Conservation (phyloP, 2,888 invertebrate species). For the Dermolepida albohirtum region DNA sequence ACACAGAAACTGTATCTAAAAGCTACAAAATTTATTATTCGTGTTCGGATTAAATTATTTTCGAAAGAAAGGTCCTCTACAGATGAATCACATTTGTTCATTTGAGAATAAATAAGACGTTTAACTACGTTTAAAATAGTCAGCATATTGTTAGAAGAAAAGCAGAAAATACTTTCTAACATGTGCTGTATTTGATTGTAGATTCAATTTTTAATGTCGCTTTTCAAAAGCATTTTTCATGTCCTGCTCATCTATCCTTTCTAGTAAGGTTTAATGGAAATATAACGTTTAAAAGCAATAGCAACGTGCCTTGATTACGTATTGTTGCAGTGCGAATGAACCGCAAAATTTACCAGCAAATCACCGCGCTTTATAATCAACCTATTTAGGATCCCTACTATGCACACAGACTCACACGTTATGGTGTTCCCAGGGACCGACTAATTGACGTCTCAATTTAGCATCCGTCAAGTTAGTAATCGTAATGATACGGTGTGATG, state of each 20-base stretch:
- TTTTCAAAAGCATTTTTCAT: conserved; percentile 5
- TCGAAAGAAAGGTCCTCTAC: too few species aligned
- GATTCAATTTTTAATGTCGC: neutral
- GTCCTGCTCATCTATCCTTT: neutral
- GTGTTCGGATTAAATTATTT: too few species aligned
- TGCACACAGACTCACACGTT: conserved; percentile 25
- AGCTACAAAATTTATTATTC: too few species aligned
- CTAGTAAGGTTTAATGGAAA: conserved; percentile 49
- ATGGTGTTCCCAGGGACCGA: conserved; percentile 44
- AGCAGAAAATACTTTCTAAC: too few species aligned
- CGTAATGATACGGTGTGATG: conserved; percentile 55
- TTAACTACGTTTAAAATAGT: too few species aligned
- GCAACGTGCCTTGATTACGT: conserved; percentile 53
- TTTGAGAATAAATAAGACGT: too few species aligned
- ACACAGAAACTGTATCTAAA: too few species aligned
- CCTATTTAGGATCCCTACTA: conserved; percentile 50
- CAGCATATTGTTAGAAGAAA: too few species aligned
- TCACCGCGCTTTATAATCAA: conserved; percentile 55
- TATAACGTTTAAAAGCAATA: conserved; percentile 51
- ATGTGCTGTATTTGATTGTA: too few species aligned
- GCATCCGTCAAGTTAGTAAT: conserved; percentile 54
- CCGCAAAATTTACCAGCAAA: conserved; percentile 54
- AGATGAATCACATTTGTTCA: too few species aligned
- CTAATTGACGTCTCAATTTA: conserved; percentile 56
- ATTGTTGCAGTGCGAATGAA: conserved; percentile 55